Base-by-base conservation (phyloP, 2,113 vertebrate species). In the Heterotilapia buettikoferi region DNA sequence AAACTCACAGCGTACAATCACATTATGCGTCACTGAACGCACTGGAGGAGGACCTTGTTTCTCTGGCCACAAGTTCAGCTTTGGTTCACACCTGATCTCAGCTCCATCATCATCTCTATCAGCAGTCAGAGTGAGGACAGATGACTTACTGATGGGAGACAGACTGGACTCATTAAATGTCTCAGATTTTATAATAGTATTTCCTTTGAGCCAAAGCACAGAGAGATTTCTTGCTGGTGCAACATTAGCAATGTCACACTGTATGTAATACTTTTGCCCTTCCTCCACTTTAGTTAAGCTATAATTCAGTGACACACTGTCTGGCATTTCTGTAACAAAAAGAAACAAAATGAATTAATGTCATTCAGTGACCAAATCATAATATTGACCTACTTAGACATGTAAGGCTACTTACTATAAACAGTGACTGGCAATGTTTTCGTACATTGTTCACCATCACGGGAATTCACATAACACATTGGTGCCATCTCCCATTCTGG, bases 371-470 rank as follows among this genome's bases (percentile, higher is more conserved):
- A 26, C 3, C 26, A 26, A 26, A 26, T 26, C 3, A 3, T 26
- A 26, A 26, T 3, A 26, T 26, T 3, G 26, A 26, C 26, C 26
- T 26, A 26, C 26, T 26, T 26, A 3, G 26, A 26, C 26, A 26
- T 26, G 26, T 1, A 40, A 40, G 53, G 9, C 12, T 47, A 92
- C 96, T 95, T 83, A 96, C 96, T 89, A 87, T 96, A 96, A 40
- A 97, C 14, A 0, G 1, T 83, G 90, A 96, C 3, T 56, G 50
- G 1, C 19, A 91, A 2, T 0, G 0, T 2, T 87, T 66, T 0
- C 0, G 0, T 1, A 76, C 85, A 10, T 1, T 84, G 86, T 2
- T 0, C 0, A 1, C 1, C 6, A 7, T 45, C 0, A 3, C 0
- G 0, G 2, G 1, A 0, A 29, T 63, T 92, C 0, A 61, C 5